Conservation (phyloP, 2,888 invertebrate species). For the Cataglyphis rosenhaueri region DNA sequence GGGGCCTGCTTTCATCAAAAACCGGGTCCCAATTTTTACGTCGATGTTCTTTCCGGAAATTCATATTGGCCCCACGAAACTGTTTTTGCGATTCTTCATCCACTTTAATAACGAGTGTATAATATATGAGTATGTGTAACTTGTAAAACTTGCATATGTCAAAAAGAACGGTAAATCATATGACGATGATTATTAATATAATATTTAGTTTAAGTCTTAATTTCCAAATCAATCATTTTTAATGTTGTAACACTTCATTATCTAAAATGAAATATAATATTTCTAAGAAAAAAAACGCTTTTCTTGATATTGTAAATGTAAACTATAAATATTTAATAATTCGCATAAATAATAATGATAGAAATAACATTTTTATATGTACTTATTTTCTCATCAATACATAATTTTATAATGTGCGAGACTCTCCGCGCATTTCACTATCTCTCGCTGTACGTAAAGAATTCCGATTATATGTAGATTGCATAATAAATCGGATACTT, state of each 20-base stretch:
- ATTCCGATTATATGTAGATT: not conserved
- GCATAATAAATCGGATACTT: not conserved
- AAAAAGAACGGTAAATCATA: not conserved
- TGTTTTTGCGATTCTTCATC: not conserved
- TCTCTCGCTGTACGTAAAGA: not conserved
- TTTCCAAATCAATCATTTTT: not conserved
- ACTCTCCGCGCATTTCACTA: not conserved
- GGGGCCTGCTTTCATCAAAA: not conserved
- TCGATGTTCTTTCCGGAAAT: conserved; percentile 31
- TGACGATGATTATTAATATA: not conserved
- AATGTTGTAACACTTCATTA: not conserved
- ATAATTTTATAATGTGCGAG: not conserved
- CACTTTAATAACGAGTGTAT: not conserved
- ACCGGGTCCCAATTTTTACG: conserved; percentile 18
- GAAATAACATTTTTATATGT: conserved; percentile 1
- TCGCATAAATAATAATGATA: not conserved
- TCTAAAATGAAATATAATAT: not conserved
- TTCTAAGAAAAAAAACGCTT: not conserved
- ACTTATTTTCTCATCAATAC: not conserved
- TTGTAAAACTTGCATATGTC: conserved; percentile 1
- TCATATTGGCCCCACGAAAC: not conserved
- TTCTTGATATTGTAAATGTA: not conserved
- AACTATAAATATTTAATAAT: not conserved
- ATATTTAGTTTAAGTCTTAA: not conserved
- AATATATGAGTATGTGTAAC: not conserved